These are phyloP conservation scores for Oreochromis tanganicae DNA, from an alignment of 2,113 vertebrate genomes.

Conservation along the genomic window DNA sequence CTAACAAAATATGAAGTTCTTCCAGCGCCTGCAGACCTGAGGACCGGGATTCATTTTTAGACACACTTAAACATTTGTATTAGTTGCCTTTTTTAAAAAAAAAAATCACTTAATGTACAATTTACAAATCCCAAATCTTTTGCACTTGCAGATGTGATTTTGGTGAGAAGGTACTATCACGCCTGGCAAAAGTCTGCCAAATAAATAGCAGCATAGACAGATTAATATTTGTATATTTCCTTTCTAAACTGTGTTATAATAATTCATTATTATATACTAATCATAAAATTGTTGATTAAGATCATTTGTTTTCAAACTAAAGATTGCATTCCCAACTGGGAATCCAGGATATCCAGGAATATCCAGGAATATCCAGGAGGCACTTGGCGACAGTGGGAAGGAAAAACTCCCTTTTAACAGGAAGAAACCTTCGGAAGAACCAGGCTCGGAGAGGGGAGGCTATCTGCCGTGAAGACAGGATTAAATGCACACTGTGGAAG, in stretches of 20 bases:
- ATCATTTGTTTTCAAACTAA: neutral
- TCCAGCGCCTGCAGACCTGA: neutral
- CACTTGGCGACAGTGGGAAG: neutral
- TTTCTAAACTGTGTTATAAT: neutral
- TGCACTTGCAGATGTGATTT: neutral
- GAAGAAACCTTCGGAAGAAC: neutral
- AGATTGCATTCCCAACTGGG: neutral
- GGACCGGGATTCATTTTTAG: neutral
- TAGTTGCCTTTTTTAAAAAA: neutral
- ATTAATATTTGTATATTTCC: neutral
- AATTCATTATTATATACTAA: neutral
- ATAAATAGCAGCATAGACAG: neutral
- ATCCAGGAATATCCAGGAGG: neutral
- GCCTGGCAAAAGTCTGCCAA: neutral
- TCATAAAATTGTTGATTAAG: neutral
- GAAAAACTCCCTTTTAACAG: neutral
- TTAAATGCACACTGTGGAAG: neutral
- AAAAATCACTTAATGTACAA: neutral
- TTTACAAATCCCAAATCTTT: neutral
- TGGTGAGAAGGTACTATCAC: neutral
- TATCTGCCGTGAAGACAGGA: neutral
- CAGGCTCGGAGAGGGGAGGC: rapidly evolving
- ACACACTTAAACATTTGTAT: neutral
- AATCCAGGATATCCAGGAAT: neutral
- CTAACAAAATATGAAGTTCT: neutral